A percentile compares a stretch with the other conserved stretches of the same genome.
phyloP scores from a whole-genome alignment of 2,113 vertebrate genomes.

The Eira barbara region DNA sequence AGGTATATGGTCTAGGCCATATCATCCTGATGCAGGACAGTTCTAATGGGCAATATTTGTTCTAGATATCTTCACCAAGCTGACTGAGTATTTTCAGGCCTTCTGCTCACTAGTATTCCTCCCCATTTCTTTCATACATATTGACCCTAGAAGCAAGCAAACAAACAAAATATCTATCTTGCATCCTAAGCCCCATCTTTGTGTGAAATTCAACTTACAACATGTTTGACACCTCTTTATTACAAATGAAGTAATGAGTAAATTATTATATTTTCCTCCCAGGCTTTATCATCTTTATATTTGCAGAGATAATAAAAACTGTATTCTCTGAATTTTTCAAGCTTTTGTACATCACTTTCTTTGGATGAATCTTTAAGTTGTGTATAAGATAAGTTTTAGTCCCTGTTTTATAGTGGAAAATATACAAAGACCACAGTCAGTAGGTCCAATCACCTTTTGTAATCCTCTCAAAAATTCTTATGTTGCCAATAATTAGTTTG shows the following conservation, averaged over 20 bases:
- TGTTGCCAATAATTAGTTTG: not conserved
- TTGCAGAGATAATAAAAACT: not conserved
- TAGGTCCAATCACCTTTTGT: not conserved
- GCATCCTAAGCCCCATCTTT: not conserved
- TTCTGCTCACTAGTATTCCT: not conserved
- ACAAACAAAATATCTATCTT: not conserved
- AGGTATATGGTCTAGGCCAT: not conserved
- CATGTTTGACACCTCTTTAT: not conserved
- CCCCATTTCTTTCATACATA: not conserved
- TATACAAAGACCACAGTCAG: not conserved
- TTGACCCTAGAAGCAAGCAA: not conserved
- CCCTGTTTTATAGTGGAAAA: not conserved
- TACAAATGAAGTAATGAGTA: not conserved
- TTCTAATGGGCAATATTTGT: no score
- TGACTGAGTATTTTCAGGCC: not conserved
- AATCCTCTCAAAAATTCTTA: not conserved
- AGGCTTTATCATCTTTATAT: not conserved
- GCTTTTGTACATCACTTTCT: not conserved
- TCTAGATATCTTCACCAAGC: not conserved
- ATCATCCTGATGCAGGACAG: not conserved
- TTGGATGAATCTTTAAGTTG: not conserved
- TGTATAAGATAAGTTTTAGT: not conserved
- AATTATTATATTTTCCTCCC: not conserved
- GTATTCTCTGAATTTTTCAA: not conserved
- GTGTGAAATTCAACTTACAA: not conserved